Base-by-base conservation (phyloP, 2,797 vertebrate species). In the Otolemur crassicaudatus region DNA sequence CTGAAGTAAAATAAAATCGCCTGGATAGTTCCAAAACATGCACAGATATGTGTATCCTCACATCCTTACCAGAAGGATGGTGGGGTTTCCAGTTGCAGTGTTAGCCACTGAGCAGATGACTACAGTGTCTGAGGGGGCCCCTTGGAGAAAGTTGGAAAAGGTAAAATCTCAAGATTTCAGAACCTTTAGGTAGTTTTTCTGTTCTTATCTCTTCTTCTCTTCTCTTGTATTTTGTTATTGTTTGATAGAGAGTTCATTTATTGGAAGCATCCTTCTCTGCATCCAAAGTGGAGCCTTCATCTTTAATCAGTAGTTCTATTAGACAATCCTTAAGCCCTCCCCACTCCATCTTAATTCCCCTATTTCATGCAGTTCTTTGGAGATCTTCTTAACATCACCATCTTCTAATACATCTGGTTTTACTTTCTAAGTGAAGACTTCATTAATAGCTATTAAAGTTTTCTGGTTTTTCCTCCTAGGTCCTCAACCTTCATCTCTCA, bases 371-470 rank as follows among this genome's bases (percentile, higher is more conserved):
- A 53, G 20, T 75, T 95, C 63, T 80, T 95, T 58, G 56, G 93
- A 85, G 63, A 53, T 77, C 46, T 93, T 92, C 87, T 90, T 67
- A 82, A 90, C 17, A 87, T 40, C 72, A 5, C 60, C n/a, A 82
- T 76, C 89, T 94, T 91, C 89, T 91, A 77, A 75, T 85, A 81
- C 61, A 67, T 69, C 93, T 96, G 94, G 72, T 90, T 90, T 96
- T 91, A 49, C 70, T 96, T 87, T 85, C 7, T 92, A 92, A 96
- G 67, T 73, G 83, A 94, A 89, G 72, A 90, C 87, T 93, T 97
- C 89, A 87, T 96, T 97, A 96, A 93, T 90, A 96, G 67, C 94
- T 93, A 90, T 91, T 96, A 83, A 89, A 94, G 61, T 92, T 87
- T 92, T 84, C 96, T 85, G 60, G 86, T 70, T 92, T 95, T 93